Base-by-base conservation (phyloP, 2,113 vertebrate genomes). In the Phycodurus eques region DNA sequence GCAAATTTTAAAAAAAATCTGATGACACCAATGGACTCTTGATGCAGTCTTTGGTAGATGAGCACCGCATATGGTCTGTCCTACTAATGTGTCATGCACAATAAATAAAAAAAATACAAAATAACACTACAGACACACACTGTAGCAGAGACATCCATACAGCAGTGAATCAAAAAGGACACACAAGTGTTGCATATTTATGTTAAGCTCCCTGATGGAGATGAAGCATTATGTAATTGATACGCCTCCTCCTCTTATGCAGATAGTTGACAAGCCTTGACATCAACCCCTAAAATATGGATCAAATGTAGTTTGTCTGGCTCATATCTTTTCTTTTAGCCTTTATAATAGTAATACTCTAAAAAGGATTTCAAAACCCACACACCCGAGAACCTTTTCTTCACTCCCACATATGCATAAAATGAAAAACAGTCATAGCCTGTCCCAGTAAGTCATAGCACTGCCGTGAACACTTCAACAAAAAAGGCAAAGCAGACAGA, bases 191-290 rank as follows among this genome's bases (percentile, higher is more conserved):
- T 80, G 83, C 85, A 83, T 76, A 78, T 74, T 22, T 51, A 62
- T 42, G 43, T 54, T 56, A 43, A 68, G 20, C 65, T 46, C 74
- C 33, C 75, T 76, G 74, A 83, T 69, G 75, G 70, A 72, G 77
- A 81, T 76, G 63, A 74, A 86, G 67, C 20, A 71, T 90, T 90
- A 89, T 90, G 84, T 87, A 88, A 90, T 87, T 82, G 85, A 84
- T 87, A 78, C 81, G 84, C 89, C 87, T 84, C 85, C 87, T 87
- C 88, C 83, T 81, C 22, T 47, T 15, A 88, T 90, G 85, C 85
- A 88, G 88, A 88, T 87, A 88, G 79, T 87, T 81, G 80, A 70
- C 77, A 67, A 83, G 78, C 74, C 70, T 43, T 64, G 67, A 83
- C 73, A 82, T 71, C 64, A 61, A 35, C 35, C 11, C 4, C 10